phyloP scores from a whole-genome alignment of 2,113 vertebrate species.

The Spea multiplicata region DNA sequence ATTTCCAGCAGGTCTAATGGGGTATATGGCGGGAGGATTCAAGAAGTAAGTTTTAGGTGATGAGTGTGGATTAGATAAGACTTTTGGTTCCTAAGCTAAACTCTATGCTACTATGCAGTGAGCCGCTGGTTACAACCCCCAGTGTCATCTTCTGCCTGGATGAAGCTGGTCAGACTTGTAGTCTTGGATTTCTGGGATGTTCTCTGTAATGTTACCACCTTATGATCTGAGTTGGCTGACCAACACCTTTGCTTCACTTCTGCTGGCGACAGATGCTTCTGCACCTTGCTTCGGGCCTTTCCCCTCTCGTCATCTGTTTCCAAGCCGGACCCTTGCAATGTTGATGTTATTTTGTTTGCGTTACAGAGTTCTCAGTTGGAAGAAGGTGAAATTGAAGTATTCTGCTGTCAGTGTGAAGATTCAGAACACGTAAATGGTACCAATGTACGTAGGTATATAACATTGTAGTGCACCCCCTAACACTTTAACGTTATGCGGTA shows the following conservation, averaged over 20 bases:
- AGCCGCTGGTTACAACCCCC: too few relatives aligned
- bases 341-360: slow-evolving; percentile 56
- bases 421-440: slow-evolving; percentile 60
- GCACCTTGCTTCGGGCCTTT: slow-evolving; percentile 50
- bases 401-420: slow-evolving; percentile 60
- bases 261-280: slow-evolving; percentile 46
- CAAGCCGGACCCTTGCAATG: slow-evolving; percentile 29
- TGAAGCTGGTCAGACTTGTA: too few relatives aligned
- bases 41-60: too few relatives aligned
- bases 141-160: too few relatives aligned
- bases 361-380: slow-evolving; percentile 62
- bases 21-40: too few relatives aligned
- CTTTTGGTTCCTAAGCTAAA: too few relatives aligned
- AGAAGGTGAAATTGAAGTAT: slow-evolving; percentile 58
- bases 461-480: neutral
- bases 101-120: too few relatives aligned
- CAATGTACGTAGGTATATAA: slow-evolving; percentile 59
- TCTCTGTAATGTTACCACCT: too few relatives aligned
- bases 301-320: slow-evolving; percentile 7
- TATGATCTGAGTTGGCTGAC: too few relatives aligned
- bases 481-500: neutral
- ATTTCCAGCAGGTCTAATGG: too few relatives aligned
- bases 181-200: too few relatives aligned
- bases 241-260: slow-evolving; percentile 30
- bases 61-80: too few relatives aligned